Percentiles rank a stretch among this genome's conserved stretches.
These are phyloP conservation scores for Arctocebus calabarensis DNA, from an alignment of 2,797 vertebrate species.

Conservation along the genomic window DNA sequence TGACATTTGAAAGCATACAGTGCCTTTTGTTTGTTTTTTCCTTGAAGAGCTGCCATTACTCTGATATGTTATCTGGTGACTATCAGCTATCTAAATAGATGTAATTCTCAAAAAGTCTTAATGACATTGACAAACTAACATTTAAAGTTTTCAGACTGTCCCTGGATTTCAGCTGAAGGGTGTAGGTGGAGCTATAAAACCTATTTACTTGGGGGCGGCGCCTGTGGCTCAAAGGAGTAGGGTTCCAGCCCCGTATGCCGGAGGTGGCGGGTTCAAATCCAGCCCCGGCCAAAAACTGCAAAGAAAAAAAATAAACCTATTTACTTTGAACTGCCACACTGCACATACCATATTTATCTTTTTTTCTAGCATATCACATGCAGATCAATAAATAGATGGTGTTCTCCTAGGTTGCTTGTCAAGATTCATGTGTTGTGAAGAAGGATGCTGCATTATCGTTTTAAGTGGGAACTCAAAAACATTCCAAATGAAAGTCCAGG, in stretches of 20 bases:
- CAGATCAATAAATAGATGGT: conserved; percentile 60
- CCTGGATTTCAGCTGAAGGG: neutral
- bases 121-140: neutral
- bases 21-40: neutral
- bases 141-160: conserved; percentile 57
- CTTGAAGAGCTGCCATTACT: neutral
- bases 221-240: too few relatives aligned
- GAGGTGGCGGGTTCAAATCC: too few relatives aligned
- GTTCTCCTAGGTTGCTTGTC: conserved; percentile 52
- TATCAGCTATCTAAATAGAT: conserved; percentile 28
- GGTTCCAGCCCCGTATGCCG: too few relatives aligned
- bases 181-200: conserved; percentile 56
- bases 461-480: conserved; percentile 38
- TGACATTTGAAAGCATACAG: neutral
- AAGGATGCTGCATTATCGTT: conserved; percentile 42
- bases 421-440: conserved; percentile 64
- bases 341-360: conserved; percentile 40
- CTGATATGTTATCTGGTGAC: neutral
- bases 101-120: neutral
- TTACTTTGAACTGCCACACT: conserved; percentile 58
- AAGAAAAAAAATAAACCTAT: neutral
- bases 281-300: too few relatives aligned
- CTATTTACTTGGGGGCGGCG: conserved; percentile 54
- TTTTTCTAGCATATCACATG: conserved; percentile 45
- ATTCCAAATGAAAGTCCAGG: neutral